phyloP scores from a whole-genome alignment of 1,140 invertebrate genomes.

The Ditylenchus dipsaci region DNA sequence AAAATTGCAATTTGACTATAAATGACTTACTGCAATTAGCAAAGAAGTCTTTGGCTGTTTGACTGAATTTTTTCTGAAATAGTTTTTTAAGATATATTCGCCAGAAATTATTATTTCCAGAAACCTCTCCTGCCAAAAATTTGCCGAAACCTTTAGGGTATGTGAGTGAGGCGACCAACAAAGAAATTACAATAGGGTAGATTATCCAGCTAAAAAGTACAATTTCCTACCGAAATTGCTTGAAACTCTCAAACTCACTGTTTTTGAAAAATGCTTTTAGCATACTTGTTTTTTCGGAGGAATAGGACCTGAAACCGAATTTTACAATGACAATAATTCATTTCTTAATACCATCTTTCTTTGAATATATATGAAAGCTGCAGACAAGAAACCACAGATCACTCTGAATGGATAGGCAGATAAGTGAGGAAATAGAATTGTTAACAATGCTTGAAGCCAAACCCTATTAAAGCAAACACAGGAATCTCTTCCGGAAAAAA shows the following conservation, averaged over 20 bases:
- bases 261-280: constrained; percentile 88
- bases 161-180: constrained; percentile 75
- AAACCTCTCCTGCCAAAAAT: constrained; percentile 75
- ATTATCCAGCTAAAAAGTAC: constrained; percentile 73
- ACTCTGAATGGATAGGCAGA: constrained; percentile 66
- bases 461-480: constrained; percentile 89
- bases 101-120: neutral
- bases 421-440: neutral
- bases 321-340: no score
- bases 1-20: no score
- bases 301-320: constrained; percentile 65
- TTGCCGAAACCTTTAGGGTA: constrained; percentile 80
- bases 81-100: neutral
- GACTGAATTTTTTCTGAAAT: constrained; percentile 31
- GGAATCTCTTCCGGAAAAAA: constrained; percentile 95
- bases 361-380: constrained; percentile 87
- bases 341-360: constrained; percentile 72
- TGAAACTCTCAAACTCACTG: constrained; percentile 67
- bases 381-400: constrained; percentile 80
- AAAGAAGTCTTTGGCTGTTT: constrained; percentile 68
- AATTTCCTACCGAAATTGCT: neutral
- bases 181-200: constrained; percentile 78
- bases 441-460: constrained; percentile 28
- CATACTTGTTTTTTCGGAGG: constrained; percentile 83
- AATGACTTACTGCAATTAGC: constrained; percentile 91